phyloP scores from a whole-genome alignment of 2,888 invertebrate species.

The Sturmia bella region DNA sequence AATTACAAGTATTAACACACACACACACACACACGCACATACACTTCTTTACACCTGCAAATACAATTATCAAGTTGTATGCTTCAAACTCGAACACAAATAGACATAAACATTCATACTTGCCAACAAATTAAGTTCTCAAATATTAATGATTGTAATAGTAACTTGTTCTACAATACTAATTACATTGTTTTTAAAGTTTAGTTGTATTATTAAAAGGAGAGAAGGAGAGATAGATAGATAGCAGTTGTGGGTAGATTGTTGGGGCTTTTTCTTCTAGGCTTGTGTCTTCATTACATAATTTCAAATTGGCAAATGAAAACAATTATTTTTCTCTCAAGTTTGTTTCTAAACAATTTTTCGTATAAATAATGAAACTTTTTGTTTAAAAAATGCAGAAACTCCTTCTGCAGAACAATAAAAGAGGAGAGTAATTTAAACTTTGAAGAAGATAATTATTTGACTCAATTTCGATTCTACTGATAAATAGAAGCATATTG shows the following conservation, averaged over 20 bases:
- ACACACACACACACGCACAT: background rate
- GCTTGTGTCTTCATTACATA: conserved; percentile 21
- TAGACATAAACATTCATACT: background rate
- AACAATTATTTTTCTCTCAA: background rate
- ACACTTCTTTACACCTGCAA: background rate
- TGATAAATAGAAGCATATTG: too few species aligned
- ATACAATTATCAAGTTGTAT: conserved; percentile 16
- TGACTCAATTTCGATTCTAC: too few species aligned
- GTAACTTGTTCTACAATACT: conserved; percentile 74
- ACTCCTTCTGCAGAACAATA: background rate
- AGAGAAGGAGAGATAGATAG: background rate
- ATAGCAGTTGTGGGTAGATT: background rate
- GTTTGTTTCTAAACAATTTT: conserved; percentile 8
- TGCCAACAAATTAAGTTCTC: conserved; percentile 32
- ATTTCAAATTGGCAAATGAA: conserved; percentile 19
- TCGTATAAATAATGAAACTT: conserved; percentile 4
- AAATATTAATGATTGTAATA: conserved; percentile 79
- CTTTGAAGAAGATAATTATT: background rate
- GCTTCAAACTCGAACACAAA: background rate
- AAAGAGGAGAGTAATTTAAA: background rate
- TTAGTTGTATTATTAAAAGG: background rate
- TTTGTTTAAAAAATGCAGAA: conserved; percentile 11
- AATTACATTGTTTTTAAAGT: conserved; percentile 46
- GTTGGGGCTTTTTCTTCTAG: background rate
- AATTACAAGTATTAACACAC: background rate